These are phyloP conservation scores for Stictocephala bisonia DNA, from an alignment of 2,888 invertebrate species.

Conservation along the genomic window DNA sequence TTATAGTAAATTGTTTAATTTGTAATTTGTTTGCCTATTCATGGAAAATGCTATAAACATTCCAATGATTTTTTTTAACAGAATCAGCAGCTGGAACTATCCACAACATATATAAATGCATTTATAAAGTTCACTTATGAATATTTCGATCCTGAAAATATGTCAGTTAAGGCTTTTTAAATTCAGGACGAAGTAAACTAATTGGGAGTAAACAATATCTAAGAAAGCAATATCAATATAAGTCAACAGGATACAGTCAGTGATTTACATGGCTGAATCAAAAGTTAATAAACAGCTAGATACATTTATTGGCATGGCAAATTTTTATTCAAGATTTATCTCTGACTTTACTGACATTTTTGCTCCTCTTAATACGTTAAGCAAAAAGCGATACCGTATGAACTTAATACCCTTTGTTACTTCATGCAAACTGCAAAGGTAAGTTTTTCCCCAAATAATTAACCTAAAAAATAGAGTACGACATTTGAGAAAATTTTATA, in stretches of 20 bases:
- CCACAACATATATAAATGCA: no score
- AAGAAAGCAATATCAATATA: neutral
- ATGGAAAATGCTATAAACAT: no score
- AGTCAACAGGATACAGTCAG: neutral
- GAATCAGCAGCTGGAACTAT: no score
- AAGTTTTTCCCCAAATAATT: no score
- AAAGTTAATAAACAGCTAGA: neutral
- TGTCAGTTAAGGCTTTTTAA: no score
- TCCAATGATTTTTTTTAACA: no score
- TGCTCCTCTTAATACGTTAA: neutral
- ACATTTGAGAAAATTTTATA: no score
- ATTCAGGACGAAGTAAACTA: constrained; percentile 8
- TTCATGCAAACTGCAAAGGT: constrained; percentile 4
- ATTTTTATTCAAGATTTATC: constrained; percentile 7
- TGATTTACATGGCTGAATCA: neutral
- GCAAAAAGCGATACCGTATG: neutral
- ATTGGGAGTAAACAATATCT: neutral
- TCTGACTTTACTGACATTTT: neutral
- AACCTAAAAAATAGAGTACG: no score
- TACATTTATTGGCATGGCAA: neutral
- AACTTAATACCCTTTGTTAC: neutral
- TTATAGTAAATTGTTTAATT: no score
- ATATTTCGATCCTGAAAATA: no score
- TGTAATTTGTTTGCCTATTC: no score
- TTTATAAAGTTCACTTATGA: no score